Conservation (phyloP, 2,888 invertebrate genomes). For the Epistrophella euchroma region DNA sequence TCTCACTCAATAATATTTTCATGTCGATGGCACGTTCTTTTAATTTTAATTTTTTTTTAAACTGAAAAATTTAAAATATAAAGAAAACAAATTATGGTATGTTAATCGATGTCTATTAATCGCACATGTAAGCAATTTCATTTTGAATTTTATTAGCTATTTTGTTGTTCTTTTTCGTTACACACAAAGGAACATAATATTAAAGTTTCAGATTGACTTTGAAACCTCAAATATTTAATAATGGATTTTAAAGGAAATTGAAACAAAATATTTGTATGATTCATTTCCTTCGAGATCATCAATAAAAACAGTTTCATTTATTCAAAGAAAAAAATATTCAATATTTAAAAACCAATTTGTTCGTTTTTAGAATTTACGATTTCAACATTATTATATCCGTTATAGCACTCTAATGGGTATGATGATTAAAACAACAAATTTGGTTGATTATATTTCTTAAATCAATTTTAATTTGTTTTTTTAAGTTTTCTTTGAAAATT, state of each 20-base stretch:
- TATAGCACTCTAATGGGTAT: too few relatives aligned
- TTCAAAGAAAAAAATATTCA: too few relatives aligned
- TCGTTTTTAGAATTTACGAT: too few relatives aligned
- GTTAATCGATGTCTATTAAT: constrained; percentile 16
- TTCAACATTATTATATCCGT: too few relatives aligned
- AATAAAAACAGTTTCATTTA: too few relatives aligned
- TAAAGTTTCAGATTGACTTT: not conserved
- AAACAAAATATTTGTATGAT: not conserved
- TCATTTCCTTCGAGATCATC: too few relatives aligned
- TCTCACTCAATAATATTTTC: constrained; percentile 22
- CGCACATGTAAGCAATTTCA: constrained; percentile 16
- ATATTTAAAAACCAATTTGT: too few relatives aligned
- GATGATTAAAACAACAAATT: too few relatives aligned
- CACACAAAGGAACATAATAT: not conserved
- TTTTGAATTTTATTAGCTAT: constrained; percentile 2
- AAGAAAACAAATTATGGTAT: not conserved
- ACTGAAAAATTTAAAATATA: constrained; percentile 4
- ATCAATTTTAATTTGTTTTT: too few relatives aligned
- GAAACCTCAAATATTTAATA: not conserved
- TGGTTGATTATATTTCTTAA: too few relatives aligned
- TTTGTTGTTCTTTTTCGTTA: constrained; percentile 3
- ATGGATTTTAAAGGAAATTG: not conserved
- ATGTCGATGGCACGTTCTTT: constrained; percentile 20
- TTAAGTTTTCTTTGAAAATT: too few relatives aligned
- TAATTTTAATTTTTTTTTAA: constrained; percentile 11